Conservation (phyloP, 2,888 invertebrate genomes). For the Caenorhabditis sp. region DNA sequence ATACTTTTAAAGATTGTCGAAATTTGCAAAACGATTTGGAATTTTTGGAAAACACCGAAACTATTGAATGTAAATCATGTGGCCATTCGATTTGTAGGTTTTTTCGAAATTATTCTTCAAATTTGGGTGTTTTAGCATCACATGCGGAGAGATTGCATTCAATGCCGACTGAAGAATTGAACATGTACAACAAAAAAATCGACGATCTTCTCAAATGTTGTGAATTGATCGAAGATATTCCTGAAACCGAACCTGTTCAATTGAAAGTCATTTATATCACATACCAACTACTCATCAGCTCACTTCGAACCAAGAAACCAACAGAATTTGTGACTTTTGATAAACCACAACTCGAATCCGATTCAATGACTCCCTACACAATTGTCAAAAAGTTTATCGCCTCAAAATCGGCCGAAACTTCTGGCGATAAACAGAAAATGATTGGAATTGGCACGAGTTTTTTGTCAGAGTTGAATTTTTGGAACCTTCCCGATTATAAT, state of each 20-base stretch:
- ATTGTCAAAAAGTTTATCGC: slow-evolving; percentile 18
- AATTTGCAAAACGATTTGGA: slow-evolving; percentile 28
- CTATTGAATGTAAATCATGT: slow-evolving; percentile 23
- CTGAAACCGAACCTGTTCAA: slow-evolving; percentile 22
- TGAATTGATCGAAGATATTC: slow-evolving; percentile 14
- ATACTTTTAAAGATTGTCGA: slow-evolving; percentile 23
- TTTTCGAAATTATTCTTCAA: not conserved
- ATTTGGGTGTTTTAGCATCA: slow-evolving; percentile 18
- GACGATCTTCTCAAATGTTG: slow-evolving; percentile 12
- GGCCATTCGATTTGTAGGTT: slow-evolving; percentile 27
- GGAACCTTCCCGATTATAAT: slow-evolving; percentile 16
- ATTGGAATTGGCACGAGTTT: slow-evolving; percentile 20
- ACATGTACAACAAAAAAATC: slow-evolving; percentile 12
- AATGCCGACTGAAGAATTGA: slow-evolving; percentile 13
- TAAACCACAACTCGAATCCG: slow-evolving; percentile 30
- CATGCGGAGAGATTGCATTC: slow-evolving; percentile 13
- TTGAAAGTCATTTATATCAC: slow-evolving; percentile 31
- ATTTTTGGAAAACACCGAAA: slow-evolving; percentile 9
- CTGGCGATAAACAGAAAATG: slow-evolving; percentile 23
- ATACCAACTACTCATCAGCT: slow-evolving; percentile 33
- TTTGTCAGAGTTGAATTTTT: slow-evolving; percentile 33
- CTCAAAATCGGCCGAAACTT: not conserved
- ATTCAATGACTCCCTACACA: slow-evolving; percentile 12
- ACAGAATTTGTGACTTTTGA: slow-evolving; percentile 26
- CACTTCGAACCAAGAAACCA: slow-evolving; percentile 18